A percentile compares a stretch with the other conserved stretches of the same genome.
phyloP scores from a whole-genome alignment of 2,888 invertebrate species.

The Crematogaster levior region DNA sequence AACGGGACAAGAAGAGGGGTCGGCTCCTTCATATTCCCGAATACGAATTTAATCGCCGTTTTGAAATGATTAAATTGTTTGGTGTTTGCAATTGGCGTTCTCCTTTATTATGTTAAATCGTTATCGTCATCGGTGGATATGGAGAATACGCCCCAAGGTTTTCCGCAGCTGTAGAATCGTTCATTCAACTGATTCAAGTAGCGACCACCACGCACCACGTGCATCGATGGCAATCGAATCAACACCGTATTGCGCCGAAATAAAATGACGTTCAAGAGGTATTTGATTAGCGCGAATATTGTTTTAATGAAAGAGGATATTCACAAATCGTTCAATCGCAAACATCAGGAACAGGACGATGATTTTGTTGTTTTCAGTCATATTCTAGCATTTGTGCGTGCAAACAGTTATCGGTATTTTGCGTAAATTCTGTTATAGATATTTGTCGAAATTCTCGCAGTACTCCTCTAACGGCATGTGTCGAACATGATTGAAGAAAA shows the following conservation, averaged over 20 bases:
- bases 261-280: constrained; percentile 60
- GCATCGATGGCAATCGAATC: constrained; percentile 46
- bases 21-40: constrained; percentile 15
- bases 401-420: constrained; percentile 51
- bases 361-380: constrained; percentile 62
- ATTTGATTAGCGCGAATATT: constrained; percentile 68
- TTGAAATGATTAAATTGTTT: constrained; percentile 15
- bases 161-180: not conserved
- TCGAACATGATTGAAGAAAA: constrained; percentile 4
- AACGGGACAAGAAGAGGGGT: not conserved
- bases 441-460: constrained; percentile 37
- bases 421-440: constrained; percentile 57
- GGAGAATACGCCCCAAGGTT: not conserved
- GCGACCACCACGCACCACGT: not conserved
- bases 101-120: not conserved
- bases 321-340: constrained; percentile 66
- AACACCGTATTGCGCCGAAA: constrained; percentile 49
- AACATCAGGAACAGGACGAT: constrained; percentile 59
- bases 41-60: constrained; percentile 39
- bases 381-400: constrained; percentile 42
- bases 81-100: not conserved
- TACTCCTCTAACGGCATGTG: not conserved
- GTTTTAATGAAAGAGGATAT: constrained; percentile 69
- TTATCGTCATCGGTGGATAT: not conserved
- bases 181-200: constrained; percentile 25